Evolutionary conservation across 1,140 invertebrate genomes (phyloP).

Genomic region (Musca vetustissima): DNA sequence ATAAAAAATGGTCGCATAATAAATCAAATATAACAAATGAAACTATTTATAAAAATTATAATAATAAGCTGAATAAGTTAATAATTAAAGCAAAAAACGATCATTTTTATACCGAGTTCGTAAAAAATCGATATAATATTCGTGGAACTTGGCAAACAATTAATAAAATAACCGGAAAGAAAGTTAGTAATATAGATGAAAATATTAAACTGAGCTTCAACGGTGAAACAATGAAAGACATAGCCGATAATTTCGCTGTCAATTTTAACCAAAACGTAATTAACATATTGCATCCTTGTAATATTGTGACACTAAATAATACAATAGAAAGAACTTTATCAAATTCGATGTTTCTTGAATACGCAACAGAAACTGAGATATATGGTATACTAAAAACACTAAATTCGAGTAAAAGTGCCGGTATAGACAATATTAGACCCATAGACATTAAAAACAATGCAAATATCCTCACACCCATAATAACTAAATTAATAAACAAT

Average conservation of each 20-base stretch:
- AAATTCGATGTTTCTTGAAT: neutral
- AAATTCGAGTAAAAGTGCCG: neutral
- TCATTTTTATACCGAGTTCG: neutral
- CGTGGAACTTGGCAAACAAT: neutral
- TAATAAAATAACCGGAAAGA: neutral
- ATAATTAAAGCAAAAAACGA: neutral
- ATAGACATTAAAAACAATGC: neutral
- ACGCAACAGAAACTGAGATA: neutral
- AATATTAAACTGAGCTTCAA: neutral
- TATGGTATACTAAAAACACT: neutral
- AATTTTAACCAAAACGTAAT: neutral
- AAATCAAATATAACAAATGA: neutral
- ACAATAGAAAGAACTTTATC: neutral
- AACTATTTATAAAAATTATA: neutral
- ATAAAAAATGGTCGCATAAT: neutral
- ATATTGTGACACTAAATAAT: too few species aligned
- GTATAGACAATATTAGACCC: neutral
- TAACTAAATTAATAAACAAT: neutral
- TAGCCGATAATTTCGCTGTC: neutral
- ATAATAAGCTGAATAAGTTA: neutral
- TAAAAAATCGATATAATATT: neutral
- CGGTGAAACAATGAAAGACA: neutral
- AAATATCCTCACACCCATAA: neutral
- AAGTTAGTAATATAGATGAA: neutral
- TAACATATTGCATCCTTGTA: neutral